These are phyloP conservation scores for Colistium nudipinnis DNA, from an alignment of 2,113 vertebrate species.

Conservation along the genomic window DNA sequence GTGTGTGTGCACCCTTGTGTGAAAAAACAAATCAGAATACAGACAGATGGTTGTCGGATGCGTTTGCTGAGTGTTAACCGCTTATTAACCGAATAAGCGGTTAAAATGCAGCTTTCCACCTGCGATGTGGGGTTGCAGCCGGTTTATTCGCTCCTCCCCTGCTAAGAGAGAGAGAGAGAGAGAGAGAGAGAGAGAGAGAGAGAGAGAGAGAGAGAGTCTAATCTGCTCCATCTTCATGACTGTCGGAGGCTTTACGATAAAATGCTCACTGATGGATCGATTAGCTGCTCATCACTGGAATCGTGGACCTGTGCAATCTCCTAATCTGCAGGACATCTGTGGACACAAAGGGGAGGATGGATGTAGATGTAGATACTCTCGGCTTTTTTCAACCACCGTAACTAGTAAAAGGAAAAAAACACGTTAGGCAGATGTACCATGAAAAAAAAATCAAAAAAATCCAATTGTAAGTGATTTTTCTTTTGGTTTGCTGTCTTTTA, in stretches of 20 bases:
- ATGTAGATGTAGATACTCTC: neutral
- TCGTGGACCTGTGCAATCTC: slow-evolving; percentile 49
- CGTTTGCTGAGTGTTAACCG: slow-evolving; percentile 24
- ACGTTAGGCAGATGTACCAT: neutral
- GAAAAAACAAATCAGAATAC: slow-evolving; percentile 38
- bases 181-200: slow-evolving; percentile 32
- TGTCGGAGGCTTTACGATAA: slow-evolving; percentile 43
- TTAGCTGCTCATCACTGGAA: slow-evolving; percentile 65
- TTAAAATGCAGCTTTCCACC: slow-evolving; percentile 49
- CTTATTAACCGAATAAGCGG: no score
- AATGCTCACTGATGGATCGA: slow-evolving; percentile 39
- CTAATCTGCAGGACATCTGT: slow-evolving; percentile 61
- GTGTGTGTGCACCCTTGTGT: slow-evolving; percentile 29
- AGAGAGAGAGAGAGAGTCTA: slow-evolving; percentile 30
- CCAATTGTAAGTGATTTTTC: no score
- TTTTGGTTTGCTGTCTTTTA: no score
- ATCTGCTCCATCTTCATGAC: slow-evolving; percentile 46
- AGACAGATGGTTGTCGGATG: slow-evolving; percentile 57
- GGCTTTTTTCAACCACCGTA: neutral
- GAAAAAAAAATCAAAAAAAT: no score
- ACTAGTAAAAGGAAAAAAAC: neutral
- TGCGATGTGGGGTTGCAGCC: slow-evolving; percentile 28
- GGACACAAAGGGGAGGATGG: slow-evolving; percentile 5
- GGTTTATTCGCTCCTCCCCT: slow-evolving; percentile 44
- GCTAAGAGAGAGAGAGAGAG: slow-evolving; percentile 42